Evolutionary conservation across 2,113 vertebrate genomes (phyloP).

Genomic region (Enhydra lutris): DNA sequence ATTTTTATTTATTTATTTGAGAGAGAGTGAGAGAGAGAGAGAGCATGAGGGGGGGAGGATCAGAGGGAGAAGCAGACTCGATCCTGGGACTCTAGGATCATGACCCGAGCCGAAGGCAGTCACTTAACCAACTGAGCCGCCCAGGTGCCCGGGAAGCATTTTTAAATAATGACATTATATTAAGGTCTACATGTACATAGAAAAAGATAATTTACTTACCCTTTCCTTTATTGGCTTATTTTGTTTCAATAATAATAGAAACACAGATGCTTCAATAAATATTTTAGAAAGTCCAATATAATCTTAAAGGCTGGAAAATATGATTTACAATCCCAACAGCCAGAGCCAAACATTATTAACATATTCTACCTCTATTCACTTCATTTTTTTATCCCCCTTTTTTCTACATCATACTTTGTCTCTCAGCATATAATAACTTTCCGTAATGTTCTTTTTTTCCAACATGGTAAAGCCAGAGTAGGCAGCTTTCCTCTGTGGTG

Average conservation of each 20-base stretch:
- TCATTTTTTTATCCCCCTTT: not conserved
- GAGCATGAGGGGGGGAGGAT: too few relatives aligned
- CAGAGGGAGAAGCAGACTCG: too few relatives aligned
- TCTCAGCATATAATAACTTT: not conserved
- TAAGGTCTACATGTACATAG: too few relatives aligned
- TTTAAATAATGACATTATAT: not conserved
- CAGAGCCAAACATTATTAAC: not conserved
- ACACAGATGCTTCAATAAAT: not conserved
- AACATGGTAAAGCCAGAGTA: not conserved
- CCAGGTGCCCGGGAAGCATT: not conserved
- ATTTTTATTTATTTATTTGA: too few relatives aligned
- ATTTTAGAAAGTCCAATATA: not conserved
- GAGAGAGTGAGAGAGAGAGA: too few relatives aligned
- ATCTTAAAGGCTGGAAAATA: not conserved
- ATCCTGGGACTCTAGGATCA: too few relatives aligned
- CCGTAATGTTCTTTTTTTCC: not conserved
- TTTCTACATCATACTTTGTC: not conserved
- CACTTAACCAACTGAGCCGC: too few relatives aligned
- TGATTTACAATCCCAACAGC: not conserved
- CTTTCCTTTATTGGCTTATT: not conserved
- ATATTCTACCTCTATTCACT: not conserved
- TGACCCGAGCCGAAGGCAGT: too few relatives aligned
- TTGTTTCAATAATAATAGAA: not conserved
- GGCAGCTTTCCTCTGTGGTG: not conserved
- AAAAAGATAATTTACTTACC: not conserved